Percentiles rank a stretch among this genome's conserved stretches.
Evolutionary conservation across 64 coral and sea anemone genomes (phyloP).

Genomic region (Pocillopora verrucosa): DNA sequence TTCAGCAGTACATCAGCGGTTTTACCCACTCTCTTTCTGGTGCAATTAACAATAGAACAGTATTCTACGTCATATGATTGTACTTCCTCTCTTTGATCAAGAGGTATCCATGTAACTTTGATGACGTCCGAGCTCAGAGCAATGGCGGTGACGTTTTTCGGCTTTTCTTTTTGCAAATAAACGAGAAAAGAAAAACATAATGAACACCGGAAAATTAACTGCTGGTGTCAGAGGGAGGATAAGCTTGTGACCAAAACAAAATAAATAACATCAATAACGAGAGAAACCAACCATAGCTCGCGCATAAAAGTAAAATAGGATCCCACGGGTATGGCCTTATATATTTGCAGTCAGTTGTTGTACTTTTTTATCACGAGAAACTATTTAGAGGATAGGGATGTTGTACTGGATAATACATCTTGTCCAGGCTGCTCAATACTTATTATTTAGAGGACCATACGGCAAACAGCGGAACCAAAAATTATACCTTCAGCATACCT

Average conservation of each 20-base stretch:
- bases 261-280: too few species aligned
- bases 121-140: conserved; percentile 37
- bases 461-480: not conserved
- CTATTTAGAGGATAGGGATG: too few species aligned
- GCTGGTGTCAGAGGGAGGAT: not conserved
- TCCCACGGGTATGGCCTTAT: too few species aligned
- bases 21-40: not conserved
- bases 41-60: conserved; percentile 20
- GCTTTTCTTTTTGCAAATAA: conserved; percentile 19
- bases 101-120: conserved; percentile 37
- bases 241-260: too few species aligned
- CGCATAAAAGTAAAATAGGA: too few species aligned
- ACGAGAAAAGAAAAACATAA: not conserved
- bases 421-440: too few species aligned
- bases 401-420: too few species aligned
- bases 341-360: too few species aligned
- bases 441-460: too few species aligned
- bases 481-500: not conserved
- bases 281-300: too few species aligned
- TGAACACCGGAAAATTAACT: not conserved
- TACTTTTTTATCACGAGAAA: too few species aligned
- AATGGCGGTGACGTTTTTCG: not conserved
- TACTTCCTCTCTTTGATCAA: conserved; percentile 30
- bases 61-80: conserved; percentile 29
- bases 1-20: conserved; percentile 2